Evolutionary conservation across 2,888 invertebrate genomes (phyloP).

Genomic region (Ecliptopera silaceata): DNA sequence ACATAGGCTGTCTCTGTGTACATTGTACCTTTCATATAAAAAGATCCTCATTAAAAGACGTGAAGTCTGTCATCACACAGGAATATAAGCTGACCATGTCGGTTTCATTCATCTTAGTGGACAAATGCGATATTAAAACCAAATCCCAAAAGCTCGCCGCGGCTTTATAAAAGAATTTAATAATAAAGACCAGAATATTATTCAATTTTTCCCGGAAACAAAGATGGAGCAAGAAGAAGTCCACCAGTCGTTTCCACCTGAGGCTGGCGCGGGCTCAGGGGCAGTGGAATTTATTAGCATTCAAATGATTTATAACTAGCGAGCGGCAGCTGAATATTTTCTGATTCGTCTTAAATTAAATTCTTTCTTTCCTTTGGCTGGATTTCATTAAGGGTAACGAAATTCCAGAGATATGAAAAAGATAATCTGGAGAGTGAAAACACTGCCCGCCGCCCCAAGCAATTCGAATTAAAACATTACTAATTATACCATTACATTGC

Average conservation of each 20-base stretch:
- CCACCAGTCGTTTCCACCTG: constrained; percentile 78
- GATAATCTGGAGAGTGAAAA: constrained; percentile 59
- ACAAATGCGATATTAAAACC: constrained; percentile 76
- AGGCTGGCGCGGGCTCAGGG: constrained; percentile 51
- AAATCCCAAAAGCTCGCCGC: constrained; percentile 70
- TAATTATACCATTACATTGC: constrained; percentile 7
- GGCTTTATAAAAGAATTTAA: constrained; percentile 78
- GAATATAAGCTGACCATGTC: constrained; percentile 46
- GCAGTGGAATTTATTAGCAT: constrained; percentile 82
- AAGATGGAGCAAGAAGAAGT: constrained; percentile 76
- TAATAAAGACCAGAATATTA: constrained; percentile 77
- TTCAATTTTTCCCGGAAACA: constrained; percentile 76
- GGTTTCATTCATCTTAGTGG: constrained; percentile 51
- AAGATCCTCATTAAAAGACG: too few species aligned
- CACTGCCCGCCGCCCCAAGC: constrained; percentile 15
- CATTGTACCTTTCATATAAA: too few species aligned
- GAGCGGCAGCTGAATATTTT: constrained; percentile 81
- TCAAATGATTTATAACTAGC: constrained; percentile 83
- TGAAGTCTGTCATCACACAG: too few species aligned
- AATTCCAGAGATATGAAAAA: constrained; percentile 75
- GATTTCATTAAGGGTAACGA: constrained; percentile 80
- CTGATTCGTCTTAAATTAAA: constrained; percentile 82
- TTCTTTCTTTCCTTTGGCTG: constrained; percentile 81
- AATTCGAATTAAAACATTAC: constrained; percentile 18
- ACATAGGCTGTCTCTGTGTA: too few species aligned